These are phyloP conservation scores for Ianthella basta DNA, from an alignment of 37 sponge, comb jelly and placozoan genomes.

Conservation along the genomic window DNA sequence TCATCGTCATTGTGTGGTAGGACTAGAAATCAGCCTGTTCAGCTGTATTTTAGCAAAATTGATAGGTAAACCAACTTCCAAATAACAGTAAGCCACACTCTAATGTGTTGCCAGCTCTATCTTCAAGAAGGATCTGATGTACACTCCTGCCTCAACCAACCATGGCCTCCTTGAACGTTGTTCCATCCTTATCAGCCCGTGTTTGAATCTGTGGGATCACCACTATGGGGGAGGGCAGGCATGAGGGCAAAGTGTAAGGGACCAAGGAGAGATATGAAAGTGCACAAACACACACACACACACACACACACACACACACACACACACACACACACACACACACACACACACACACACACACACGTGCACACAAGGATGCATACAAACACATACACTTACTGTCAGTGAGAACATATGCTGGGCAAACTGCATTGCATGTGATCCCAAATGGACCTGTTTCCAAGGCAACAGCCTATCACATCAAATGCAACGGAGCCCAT, in stretches of 20 bases:
- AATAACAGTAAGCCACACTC: too few relatives aligned
- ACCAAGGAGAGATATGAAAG: conserved; percentile 17
- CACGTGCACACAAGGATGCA: conserved; percentile 17
- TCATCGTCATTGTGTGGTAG: too few relatives aligned
- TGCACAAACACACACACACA: conserved; percentile 29
- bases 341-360: conserved; percentile 36
- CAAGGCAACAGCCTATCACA: conserved; percentile 59
- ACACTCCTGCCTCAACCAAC: too few relatives aligned
- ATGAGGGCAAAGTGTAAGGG: background rate
- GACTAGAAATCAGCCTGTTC: too few relatives aligned
- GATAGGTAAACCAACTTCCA: too few relatives aligned
- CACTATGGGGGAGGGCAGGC: conserved; percentile 20
- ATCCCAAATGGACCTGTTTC: conserved; percentile 62
- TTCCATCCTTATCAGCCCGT: conserved; percentile 46
- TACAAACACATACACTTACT: conserved; percentile 40
- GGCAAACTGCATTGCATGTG: conserved; percentile 77
- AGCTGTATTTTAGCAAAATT: too few relatives aligned
- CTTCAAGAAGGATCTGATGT: too few relatives aligned
- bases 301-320: conserved; percentile 24
- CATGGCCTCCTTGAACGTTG: conserved; percentile 57
- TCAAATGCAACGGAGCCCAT: background rate
- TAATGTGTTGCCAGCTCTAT: too few relatives aligned
- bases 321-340: conserved; percentile 27
- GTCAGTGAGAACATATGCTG: conserved; percentile 70
- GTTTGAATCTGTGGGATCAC: conserved; percentile 45